Evolutionary conservation across 92 coral and sea anemone genomes (phyloP), one percentile per base, ranked within the genome.

Genomic region (Paragorgia papillata): DNA sequence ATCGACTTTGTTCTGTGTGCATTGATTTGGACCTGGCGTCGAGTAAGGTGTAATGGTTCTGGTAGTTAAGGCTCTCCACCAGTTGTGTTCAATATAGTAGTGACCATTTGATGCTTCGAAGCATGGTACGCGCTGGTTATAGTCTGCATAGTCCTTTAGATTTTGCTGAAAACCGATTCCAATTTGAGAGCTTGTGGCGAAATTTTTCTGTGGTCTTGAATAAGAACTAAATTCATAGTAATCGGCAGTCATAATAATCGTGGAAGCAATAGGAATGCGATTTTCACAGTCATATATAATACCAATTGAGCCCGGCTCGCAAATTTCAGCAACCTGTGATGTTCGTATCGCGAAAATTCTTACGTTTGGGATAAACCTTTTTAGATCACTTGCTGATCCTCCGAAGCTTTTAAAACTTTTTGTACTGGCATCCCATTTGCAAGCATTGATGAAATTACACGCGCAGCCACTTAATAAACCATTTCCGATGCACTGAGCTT

Each of bases 181-280:
- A n/a, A 34, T 14, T 27, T 26, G 24, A 28, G 12, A 10, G 40
- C 75, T 44, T 22, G 40, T 58, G 5, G 0, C 25, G 75, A 33
- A 68, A 22, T 68, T 37, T 25, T 43, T 40, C 4, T 27, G 4
- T 10, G 6, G 5, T 19, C 81, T 85, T 33, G 75, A 56, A 9
- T 29, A 9, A 34, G 59, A 61, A 8, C 4, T 53, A 25, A 0
- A 2, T 1, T 24, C 14, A 46, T 69, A 69, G 59, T 79, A 76
- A 61, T 53, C 67, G 21, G 54, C 79, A 3, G 48, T 64, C 58
- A 85, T 73, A 54, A 80, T 70, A 29, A 63, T 62, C 62, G 89
- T 83, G 7, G 89, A 63, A 37, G 64, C 82, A 1, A 85, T 10
- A 0, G 89, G 89, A 4, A 80, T 74, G 58, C 85, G 77, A 46